Percentiles rank a stretch among this genome's conserved stretches.
These are phyloP conservation scores for Panzeria rudis DNA, from an alignment of 2,888 invertebrate genomes.

Conservation along the genomic window DNA sequence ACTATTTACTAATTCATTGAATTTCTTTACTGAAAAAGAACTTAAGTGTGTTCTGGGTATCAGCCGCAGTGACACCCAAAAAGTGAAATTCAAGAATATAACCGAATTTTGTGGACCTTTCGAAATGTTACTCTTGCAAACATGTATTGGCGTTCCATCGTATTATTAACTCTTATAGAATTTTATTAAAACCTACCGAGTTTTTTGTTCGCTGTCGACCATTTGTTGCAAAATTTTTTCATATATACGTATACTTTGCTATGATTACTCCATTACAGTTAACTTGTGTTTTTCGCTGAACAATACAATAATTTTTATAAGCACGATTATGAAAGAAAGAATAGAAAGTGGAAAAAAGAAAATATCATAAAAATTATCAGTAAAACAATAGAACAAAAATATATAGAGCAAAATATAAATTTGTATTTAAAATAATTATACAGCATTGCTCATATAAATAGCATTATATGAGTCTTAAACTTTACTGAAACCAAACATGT, in stretches of 20 bases:
- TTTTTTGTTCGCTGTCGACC: not conserved
- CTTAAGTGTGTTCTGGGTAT: too few relatives aligned
- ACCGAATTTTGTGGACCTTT: too few relatives aligned
- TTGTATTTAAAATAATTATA: slow-evolving; percentile 53
- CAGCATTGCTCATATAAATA: not conserved
- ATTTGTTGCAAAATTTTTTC: not conserved
- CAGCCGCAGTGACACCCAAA: too few relatives aligned
- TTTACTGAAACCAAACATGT: too few relatives aligned
- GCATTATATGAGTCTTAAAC: not conserved
- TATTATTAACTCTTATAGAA: not conserved
- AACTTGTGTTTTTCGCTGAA: slow-evolving; percentile 66
- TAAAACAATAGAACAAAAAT: slow-evolving; percentile 56
- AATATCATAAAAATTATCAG: slow-evolving; percentile 63
- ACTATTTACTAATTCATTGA: too few relatives aligned
- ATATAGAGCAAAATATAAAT: slow-evolving; percentile 37
- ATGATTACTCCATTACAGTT: slow-evolving; percentile 68
- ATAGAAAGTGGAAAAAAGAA: slow-evolving; percentile 24
- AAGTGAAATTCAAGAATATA: too few relatives aligned
- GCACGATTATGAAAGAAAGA: slow-evolving; percentile 43
- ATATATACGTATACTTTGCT: slow-evolving; percentile 17
- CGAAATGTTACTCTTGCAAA: too few relatives aligned
- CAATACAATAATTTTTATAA: slow-evolving; percentile 60
- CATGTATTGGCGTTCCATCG: too few relatives aligned
- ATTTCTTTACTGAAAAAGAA: too few relatives aligned
- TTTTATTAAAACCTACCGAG: not conserved